Percentiles rank a stretch among this genome's conserved stretches.
Evolutionary conservation across 64 coral and sea anemone species (phyloP).

Genomic region (Pocillopora damicornis): DNA sequence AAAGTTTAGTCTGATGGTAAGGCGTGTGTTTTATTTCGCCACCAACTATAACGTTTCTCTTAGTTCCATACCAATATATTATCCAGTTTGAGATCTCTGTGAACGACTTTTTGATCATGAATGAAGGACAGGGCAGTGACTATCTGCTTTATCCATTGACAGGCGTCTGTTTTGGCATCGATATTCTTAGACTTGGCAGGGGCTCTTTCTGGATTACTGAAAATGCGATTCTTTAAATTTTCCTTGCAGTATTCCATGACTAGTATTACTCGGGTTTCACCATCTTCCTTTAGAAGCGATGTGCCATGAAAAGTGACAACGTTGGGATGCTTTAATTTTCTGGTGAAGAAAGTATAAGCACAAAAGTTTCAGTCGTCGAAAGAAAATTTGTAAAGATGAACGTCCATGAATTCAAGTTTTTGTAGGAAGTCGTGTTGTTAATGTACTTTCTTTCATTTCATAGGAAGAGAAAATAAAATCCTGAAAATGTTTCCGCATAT

Average conservation of each 20-base stretch:
- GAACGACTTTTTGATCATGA: constrained; percentile 15
- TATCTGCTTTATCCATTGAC: constrained; percentile 20
- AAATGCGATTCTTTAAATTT: constrained; percentile 16
- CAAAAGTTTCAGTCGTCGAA: too few species aligned
- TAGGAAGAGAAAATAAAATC: not conserved
- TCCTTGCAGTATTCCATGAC: constrained; percentile 34
- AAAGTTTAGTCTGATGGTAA: too few species aligned
- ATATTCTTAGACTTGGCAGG: not conserved
- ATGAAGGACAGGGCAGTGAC: not conserved
- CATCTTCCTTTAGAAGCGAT: not conserved
- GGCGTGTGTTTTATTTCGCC: too few species aligned
- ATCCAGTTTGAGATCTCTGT: constrained; percentile 40
- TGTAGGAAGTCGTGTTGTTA: too few species aligned
- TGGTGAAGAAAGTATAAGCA: not conserved
- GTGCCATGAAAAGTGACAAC: not conserved
- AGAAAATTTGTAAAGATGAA: too few species aligned
- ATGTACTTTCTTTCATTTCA: too few species aligned
- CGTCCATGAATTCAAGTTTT: too few species aligned
- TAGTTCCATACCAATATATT: constrained; percentile 44
- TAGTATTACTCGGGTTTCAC: not conserved
- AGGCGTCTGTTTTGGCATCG: not conserved
- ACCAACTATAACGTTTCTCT: not conserved
- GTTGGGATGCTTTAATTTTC: not conserved
- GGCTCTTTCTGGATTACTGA: not conserved
- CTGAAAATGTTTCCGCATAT: not conserved